Evolutionary conservation across 2,113 vertebrate genomes (phyloP), one percentile per base, ranked within the genome.

Genomic region (Chaetodon auriga): DNA sequence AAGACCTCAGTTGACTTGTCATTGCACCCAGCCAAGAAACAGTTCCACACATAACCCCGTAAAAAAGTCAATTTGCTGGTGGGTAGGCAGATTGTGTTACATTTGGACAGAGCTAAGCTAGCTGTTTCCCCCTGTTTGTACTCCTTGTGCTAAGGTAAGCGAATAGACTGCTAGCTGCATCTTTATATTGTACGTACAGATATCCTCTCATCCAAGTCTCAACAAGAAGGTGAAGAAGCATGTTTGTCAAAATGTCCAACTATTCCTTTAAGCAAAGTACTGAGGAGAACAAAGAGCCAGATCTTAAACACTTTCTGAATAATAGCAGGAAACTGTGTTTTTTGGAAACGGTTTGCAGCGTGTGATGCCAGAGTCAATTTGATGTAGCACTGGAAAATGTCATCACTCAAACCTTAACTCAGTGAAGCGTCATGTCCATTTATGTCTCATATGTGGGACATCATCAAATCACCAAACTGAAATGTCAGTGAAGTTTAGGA

Each of bases 361-460:
- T 66, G n/a, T 73, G 60, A 85, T 89, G 62, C 69, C 58, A 84
- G 68, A 74, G 55, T 87, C 53, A 64, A 81, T 92, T 85, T 78
- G 60, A 12, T 60, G 49, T 18, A 57, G 60, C 38, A 16, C 77
- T 86, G 85, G 73, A 82, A 91, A 88, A 85, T 89, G 73, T 90
- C 84, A 81, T 63, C 48, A 58, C 65, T 73, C 65, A 30, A 78
- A 85, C 61, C 46, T 60, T 71, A 21, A 57, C 58, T 57, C 46
- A 53, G 38, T 19, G 38, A 68, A 72, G 76, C 48, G 63, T 68
- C 36, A 7, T 61, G 75, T 82, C 51, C 68, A 46, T 76, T 89
- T 82, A 70, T 78, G 45, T 72, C 83, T 84, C 83, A 63, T 65
- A 60, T 57, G 68, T 64, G 75, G 49, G 71, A 69, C 76, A 21